phyloP scores from a whole-genome alignment of 1,140 invertebrate genomes.

The Drosophila kikkawai region DNA sequence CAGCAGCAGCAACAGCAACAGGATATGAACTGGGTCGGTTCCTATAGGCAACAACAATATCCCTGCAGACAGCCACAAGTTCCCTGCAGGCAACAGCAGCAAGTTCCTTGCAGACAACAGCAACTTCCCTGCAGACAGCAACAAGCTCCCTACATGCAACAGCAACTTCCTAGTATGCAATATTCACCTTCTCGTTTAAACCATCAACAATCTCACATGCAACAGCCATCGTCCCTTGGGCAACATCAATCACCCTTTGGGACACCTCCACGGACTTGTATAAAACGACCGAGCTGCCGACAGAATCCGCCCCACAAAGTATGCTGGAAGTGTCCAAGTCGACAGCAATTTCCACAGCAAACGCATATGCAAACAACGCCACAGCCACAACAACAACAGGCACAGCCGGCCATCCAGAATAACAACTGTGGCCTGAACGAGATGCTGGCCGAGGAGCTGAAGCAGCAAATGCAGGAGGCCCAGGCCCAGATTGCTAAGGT shows the following conservation, averaged over 20 bases:
- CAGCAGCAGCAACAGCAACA: neutral
- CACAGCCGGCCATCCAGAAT: neutral
- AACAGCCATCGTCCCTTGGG: neutral
- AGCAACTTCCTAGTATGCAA: neutral
- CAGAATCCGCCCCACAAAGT: neutral
- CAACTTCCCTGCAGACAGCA: neutral
- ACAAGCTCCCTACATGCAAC: neutral
- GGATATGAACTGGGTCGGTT: neutral
- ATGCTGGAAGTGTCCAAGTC: slow-evolving; percentile 2
- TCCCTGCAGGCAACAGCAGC: neutral
- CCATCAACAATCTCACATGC: neutral
- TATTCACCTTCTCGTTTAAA: neutral
- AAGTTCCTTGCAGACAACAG: neutral
- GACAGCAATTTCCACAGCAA: slow-evolving; percentile 4
- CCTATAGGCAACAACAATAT: neutral
- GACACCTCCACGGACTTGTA: neutral
- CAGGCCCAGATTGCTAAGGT: slow-evolving; percentile 57
- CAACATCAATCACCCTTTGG: neutral
- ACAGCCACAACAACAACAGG: neutral
- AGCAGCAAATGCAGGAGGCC: slow-evolving; percentile 54
- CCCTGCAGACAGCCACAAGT: neutral
- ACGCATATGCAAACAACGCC: neutral
- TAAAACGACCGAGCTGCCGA: neutral
- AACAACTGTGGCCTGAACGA: slow-evolving; percentile 37
- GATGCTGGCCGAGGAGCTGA: slow-evolving; percentile 53